Conservation (phyloP, 2,113 vertebrate genomes). For the Poeciliopsis turrubarensis region DNA sequence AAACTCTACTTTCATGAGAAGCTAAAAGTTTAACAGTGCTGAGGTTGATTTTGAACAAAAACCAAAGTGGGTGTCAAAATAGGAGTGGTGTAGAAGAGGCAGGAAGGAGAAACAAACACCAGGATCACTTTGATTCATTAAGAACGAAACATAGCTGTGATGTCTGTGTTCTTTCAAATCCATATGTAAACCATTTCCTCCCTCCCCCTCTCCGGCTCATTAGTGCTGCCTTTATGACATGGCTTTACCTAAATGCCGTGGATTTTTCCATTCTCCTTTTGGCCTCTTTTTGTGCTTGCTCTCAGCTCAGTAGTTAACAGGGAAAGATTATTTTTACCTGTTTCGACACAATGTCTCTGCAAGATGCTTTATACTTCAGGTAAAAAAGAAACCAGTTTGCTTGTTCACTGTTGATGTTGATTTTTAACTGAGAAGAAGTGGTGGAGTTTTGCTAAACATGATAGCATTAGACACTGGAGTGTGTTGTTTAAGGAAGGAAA, state of each 20-base stretch:
- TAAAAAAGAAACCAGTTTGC: not conserved
- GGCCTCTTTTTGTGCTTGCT: constrained; percentile 42
- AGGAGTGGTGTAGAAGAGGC: constrained; percentile 9
- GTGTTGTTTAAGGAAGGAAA: not conserved
- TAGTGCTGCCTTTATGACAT: constrained; percentile 78
- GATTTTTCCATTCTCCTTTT: constrained; percentile 77
- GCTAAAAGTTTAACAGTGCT: not conserved
- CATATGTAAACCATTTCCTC: constrained; percentile 79
- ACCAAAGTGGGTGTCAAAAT: not conserved
- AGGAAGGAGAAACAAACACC: constrained; percentile 26
- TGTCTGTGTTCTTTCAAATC: constrained; percentile 75
- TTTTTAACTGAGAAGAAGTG: not conserved
- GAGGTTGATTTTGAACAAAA: constrained; percentile 6
- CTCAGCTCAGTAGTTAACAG: constrained; percentile 41
- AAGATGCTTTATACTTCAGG: not conserved
- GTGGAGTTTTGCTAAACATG: not conserved
- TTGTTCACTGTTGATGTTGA: not conserved
- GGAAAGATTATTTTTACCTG: constrained; percentile 20
- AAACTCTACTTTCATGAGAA: not conserved
- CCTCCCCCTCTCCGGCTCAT: constrained; percentile 61
- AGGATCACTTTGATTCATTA: constrained; percentile 60
- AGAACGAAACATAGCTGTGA: constrained; percentile 67
- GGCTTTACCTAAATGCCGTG: constrained; percentile 76
- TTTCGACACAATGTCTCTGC: constrained; percentile 36
- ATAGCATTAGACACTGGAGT: constrained; percentile 9